Evolutionary conservation across 2,888 invertebrate species (phyloP).

Genomic region (Eudasyphora cyanicolor): DNA sequence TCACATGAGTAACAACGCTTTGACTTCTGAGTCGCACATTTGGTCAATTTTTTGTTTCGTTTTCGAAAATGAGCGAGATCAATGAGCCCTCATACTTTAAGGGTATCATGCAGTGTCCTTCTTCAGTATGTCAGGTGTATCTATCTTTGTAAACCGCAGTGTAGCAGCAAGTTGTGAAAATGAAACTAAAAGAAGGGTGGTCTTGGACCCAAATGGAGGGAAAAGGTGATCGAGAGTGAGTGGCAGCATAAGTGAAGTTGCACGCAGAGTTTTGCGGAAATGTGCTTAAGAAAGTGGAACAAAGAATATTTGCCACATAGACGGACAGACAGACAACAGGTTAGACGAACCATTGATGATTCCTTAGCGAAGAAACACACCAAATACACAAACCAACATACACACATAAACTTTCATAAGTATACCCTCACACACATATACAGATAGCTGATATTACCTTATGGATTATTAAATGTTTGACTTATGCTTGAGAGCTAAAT

Average conservation of each 20-base stretch:
- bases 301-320: conserved; percentile 44
- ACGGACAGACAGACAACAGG: too few relatives aligned
- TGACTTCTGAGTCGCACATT: too few relatives aligned
- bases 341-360: conserved; percentile 26
- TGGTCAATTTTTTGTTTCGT: too few relatives aligned
- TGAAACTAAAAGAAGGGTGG: not conserved
- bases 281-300: conserved; percentile 56
- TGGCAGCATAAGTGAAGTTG: conserved; percentile 19
- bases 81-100: too few relatives aligned
- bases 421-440: not conserved
- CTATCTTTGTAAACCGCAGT: not conserved
- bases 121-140: not conserved
- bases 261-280: conserved; percentile 44
- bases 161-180: conserved; percentile 12
- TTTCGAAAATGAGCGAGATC: too few relatives aligned
- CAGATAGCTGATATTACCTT: conserved; percentile 20
- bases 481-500: conserved; percentile 38
- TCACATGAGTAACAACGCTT: too few relatives aligned
- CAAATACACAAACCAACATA: not conserved
- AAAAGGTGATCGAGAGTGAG: not conserved
- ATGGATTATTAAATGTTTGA: conserved; percentile 48
- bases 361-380: not conserved
- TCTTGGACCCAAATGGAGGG: not conserved
- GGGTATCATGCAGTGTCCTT: too few relatives aligned
- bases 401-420: too few relatives aligned